Evolutionary conservation across 2,888 invertebrate species (phyloP).

Genomic region (Marronus borbonicus): DNA sequence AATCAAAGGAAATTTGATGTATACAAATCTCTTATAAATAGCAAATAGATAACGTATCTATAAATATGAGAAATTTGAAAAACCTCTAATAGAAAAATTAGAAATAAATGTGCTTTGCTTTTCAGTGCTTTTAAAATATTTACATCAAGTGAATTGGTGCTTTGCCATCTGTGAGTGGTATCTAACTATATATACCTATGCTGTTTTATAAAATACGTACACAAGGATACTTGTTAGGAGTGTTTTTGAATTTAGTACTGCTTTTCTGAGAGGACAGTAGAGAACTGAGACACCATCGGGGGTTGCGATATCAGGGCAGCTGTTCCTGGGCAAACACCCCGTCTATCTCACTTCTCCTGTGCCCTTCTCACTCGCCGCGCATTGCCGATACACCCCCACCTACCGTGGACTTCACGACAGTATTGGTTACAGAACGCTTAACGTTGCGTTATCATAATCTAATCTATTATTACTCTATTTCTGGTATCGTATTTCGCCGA

Average conservation of each 20-base stretch:
- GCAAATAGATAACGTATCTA: slow-evolving; percentile 36
- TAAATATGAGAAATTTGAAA: slow-evolving; percentile 39
- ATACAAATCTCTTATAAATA: slow-evolving; percentile 47
- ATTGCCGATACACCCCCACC: slow-evolving; percentile 45
- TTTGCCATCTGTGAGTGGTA: slow-evolving; percentile 54
- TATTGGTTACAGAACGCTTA: slow-evolving; percentile 54
- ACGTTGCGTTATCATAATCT: slow-evolving; percentile 55
- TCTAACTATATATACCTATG: slow-evolving; percentile 29
- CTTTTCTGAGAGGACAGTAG: slow-evolving; percentile 65
- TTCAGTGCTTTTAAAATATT: slow-evolving; percentile 55
- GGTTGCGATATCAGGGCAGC: slow-evolving; percentile 66
- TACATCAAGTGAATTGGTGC: slow-evolving; percentile 56
- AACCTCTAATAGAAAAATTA: slow-evolving; percentile 36
- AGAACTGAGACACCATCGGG: slow-evolving; percentile 65
- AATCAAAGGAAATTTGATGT: slow-evolving; percentile 48
- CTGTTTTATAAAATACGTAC: slow-evolving; percentile 60
- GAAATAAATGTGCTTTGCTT: slow-evolving; percentile 51
- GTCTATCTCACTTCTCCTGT: slow-evolving; percentile 58
- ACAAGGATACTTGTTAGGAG: slow-evolving; percentile 57
- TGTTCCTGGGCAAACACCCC: slow-evolving; percentile 67
- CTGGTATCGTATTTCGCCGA: slow-evolving; percentile 31
- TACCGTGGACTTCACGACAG: slow-evolving; percentile 38
- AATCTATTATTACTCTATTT: slow-evolving; percentile 54
- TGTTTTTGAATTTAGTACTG: slow-evolving; percentile 62
- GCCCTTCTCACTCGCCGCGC: slow-evolving; percentile 56